Percentiles rank a stretch among this genome's conserved stretches.
Conservation (phyloP, 2,888 invertebrate genomes). For the Sialis fuliginosa region DNA sequence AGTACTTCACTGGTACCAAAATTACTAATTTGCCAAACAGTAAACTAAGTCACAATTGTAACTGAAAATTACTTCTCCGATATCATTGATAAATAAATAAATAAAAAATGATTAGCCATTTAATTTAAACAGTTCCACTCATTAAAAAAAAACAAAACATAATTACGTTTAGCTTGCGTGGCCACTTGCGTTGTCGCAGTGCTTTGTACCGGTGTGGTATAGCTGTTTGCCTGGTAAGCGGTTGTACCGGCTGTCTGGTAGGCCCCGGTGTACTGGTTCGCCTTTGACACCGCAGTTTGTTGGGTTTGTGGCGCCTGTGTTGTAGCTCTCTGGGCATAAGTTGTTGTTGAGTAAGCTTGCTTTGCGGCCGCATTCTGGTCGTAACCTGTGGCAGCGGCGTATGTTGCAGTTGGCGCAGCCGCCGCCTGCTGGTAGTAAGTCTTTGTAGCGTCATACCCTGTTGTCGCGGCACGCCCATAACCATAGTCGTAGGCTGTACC, state of each 20-base stretch:
- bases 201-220: conserved; percentile 33
- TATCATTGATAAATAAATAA: too few species aligned
- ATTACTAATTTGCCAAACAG: too few species aligned
- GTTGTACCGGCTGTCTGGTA: conserved; percentile 32
- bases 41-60: too few species aligned
- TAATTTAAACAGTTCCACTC: not conserved
- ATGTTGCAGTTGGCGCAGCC: conserved; percentile 43
- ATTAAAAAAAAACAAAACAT: conserved; percentile 1
- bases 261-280: conserved; percentile 38
- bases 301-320: conserved; percentile 24
- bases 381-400: conserved; percentile 43
- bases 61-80: too few species aligned
- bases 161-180: conserved; percentile 39
- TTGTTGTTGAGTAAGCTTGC: conserved; percentile 52
- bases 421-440: conserved; percentile 72
- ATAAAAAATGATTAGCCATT: not conserved
- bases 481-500: conserved; percentile 51
- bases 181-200: conserved; percentile 36
- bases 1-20: too few species aligned
- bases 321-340: conserved; percentile 40
- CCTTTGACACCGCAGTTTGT: conserved; percentile 30
- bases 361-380: conserved; percentile 42
- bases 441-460: conserved; percentile 62
- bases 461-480: conserved; percentile 41
- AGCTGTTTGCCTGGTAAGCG: conserved; percentile 29